Base-by-base conservation (phyloP, 2,113 vertebrate species). In the Cynoglossus semilaevis region DNA sequence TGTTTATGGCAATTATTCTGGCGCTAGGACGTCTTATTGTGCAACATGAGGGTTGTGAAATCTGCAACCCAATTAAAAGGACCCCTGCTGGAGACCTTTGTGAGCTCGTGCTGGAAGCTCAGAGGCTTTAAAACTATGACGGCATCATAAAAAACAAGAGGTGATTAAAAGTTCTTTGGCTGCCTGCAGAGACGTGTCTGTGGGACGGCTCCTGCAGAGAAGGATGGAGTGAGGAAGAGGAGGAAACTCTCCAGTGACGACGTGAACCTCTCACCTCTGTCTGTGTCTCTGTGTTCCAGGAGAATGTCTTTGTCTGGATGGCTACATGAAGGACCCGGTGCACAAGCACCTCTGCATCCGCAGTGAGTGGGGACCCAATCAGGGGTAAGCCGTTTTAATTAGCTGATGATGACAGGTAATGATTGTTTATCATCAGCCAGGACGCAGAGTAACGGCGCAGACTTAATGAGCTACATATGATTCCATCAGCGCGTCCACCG, bases 301-400 rank as follows among this genome's bases (percentile, higher is more conserved):
- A 59, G 95, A 98, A 47, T 99, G 97, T 61, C 92, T 95, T 61
- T 99, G 97, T 87, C 94, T 96, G 0, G 95, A 98, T 57, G 95
- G 97, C 18, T 99, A 99, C 79, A 97, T 97, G 94, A 96, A 93
- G 84, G 97, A 99, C 70, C 96, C 97, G 0, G 95, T 99, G 15
- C 97, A 99, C 72, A 98, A 98, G 76, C 95, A 99, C 48, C 95
- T 99, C 58, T 99, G 97, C 87, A 99, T 98, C 85, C 93, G 97
- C 53, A 99, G 97, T 0, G 96, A 98, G 77, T 99, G 97, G 97
- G 97, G 96, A 14, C 94, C 93, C 0, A 99, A 99, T 88, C 97
- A 99, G 70, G 97, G 97, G 97, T 99, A 89, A 92, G 95, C 93
- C 61, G 71, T 68, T 54, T 51, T 66, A 65, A 76, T 74, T 35